These are phyloP conservation scores for Tetanocera ferruginea DNA, from an alignment of 2,888 invertebrate genomes.

Conservation along the genomic window DNA sequence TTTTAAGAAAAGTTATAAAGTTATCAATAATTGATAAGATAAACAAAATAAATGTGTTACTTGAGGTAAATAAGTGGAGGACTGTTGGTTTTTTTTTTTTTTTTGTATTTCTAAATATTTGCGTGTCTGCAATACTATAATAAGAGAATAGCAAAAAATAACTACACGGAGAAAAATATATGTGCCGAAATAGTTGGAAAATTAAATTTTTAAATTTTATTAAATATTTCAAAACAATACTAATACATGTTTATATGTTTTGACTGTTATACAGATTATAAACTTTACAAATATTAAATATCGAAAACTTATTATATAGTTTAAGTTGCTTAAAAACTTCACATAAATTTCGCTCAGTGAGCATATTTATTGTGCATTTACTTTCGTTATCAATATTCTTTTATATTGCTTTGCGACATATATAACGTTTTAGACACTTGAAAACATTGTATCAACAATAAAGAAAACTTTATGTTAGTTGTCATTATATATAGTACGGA, in stretches of 20 bases:
- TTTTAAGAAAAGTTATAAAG: background rate
- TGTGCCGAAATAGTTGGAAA: too few relatives aligned
- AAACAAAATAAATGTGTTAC: background rate
- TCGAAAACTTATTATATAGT: background rate
- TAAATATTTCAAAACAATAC: too few relatives aligned
- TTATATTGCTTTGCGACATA: background rate
- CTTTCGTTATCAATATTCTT: background rate
- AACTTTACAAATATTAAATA: too few relatives aligned
- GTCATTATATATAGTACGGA: too few relatives aligned
- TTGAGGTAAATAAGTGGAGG: background rate
- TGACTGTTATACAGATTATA: too few relatives aligned
- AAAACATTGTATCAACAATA: background rate
- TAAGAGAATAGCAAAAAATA: background rate
- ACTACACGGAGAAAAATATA: background rate
- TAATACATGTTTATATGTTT: too few relatives aligned
- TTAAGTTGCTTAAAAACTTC: background rate
- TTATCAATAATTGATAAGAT: slow-evolving; percentile 27
- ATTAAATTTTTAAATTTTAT: too few relatives aligned
- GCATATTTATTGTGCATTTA: background rate
- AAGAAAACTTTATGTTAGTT: too few relatives aligned
- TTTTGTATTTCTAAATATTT: too few relatives aligned
- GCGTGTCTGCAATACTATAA: too few relatives aligned
- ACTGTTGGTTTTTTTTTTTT: background rate
- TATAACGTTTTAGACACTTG: background rate
- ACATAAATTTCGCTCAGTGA: background rate